phyloP scores from a whole-genome alignment of 2,113 vertebrate species.

The Zosterops lateralis region DNA sequence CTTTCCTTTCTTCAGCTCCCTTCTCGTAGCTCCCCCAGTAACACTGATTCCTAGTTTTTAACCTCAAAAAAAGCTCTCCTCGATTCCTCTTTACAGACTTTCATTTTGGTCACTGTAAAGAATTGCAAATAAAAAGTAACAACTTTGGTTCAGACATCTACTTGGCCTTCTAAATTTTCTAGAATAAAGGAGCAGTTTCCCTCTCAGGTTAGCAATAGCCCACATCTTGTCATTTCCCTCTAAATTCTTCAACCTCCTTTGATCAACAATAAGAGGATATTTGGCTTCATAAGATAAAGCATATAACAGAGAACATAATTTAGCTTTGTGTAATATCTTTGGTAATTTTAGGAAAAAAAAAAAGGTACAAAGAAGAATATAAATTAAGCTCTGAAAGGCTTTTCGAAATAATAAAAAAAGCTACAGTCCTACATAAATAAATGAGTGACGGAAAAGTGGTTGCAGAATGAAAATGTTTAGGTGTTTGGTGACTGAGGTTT shows the following conservation, averaged over 20 bases:
- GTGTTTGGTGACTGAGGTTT: slow-evolving; percentile 62
- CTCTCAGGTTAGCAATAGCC: slow-evolving; percentile 77
- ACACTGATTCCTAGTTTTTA: slow-evolving; percentile 77
- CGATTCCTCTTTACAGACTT: slow-evolving; percentile 64
- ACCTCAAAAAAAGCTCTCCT: slow-evolving; percentile 59
- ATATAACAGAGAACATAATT: slow-evolving; percentile 93
- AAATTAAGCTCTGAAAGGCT: slow-evolving; percentile 82
- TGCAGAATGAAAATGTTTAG: slow-evolving; percentile 69
- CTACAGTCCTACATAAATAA: slow-evolving; percentile 85
- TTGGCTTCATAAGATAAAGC: slow-evolving; percentile 97
- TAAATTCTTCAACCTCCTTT: slow-evolving; percentile 79
- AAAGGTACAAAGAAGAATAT: slow-evolving; percentile 78
- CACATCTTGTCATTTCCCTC: slow-evolving; percentile 73
- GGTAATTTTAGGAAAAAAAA: slow-evolving; percentile 91
- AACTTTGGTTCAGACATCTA: slow-evolving; percentile 87
- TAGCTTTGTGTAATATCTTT: slow-evolving; percentile 95
- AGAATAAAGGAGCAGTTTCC: slow-evolving; percentile 76
- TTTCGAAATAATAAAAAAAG: slow-evolving; percentile 69
- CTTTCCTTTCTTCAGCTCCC: slow-evolving; percentile 63
- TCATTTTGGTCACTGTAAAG: slow-evolving; percentile 86
- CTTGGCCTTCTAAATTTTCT: slow-evolving; percentile 75
- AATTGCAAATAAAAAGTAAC: slow-evolving; percentile 76
- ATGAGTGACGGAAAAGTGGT: slow-evolving; percentile 77
- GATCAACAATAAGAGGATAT: slow-evolving; percentile 91
- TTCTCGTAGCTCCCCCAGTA: slow-evolving; percentile 62